Evolutionary conservation across 2,113 vertebrate species (phyloP), one percentile per base, ranked within the genome.

Genomic region (Oplegnathus fasciatus): DNA sequence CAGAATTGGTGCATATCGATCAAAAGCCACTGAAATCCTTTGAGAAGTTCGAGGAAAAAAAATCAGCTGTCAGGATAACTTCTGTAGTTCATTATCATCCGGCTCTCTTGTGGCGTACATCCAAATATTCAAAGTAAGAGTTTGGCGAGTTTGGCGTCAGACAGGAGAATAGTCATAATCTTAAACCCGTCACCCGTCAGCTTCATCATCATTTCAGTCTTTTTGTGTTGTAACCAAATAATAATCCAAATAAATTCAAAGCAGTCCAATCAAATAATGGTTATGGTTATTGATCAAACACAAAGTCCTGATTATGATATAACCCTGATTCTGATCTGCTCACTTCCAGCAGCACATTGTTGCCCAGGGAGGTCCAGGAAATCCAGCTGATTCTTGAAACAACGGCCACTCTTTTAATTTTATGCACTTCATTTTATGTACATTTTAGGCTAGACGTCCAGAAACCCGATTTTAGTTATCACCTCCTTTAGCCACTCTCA

Each of bases 21-120:
- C 60, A 44, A 70, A 68, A 76, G 44, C 10, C 26, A 24, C 62
- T 65, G n/a, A 44, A 67, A 48, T 70, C 68, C 42, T 83, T 67
- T 28, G 24, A 77, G 30, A 70, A 32, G 15, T 62, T 48, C 20
- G 52, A 80, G n/a, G 4, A 50, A 13, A 17, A 28, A 28, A 15
- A 44, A 15, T 30, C 8, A 26, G 14, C n/a, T 75, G 58, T 70
- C 30, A 50, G 67, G 52, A 50, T 34, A 61, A 61, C 26, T 44
- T 66, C 57, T 30, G 5, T 2, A 13, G 54, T 34, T 62, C 54
- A n/a, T 76, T n/a, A 32, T 74, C 13, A 18, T 69, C 40, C 1
- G 2, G 1, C 44, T 79, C 37, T n/a, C 18, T 30, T 14, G 9
- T 44, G 17, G 26, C 1, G 3, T 6, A 6, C 10, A n/a, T 18